Conservation (phyloP, 2,888 invertebrate species). For the Aleiodes alternator region DNA sequence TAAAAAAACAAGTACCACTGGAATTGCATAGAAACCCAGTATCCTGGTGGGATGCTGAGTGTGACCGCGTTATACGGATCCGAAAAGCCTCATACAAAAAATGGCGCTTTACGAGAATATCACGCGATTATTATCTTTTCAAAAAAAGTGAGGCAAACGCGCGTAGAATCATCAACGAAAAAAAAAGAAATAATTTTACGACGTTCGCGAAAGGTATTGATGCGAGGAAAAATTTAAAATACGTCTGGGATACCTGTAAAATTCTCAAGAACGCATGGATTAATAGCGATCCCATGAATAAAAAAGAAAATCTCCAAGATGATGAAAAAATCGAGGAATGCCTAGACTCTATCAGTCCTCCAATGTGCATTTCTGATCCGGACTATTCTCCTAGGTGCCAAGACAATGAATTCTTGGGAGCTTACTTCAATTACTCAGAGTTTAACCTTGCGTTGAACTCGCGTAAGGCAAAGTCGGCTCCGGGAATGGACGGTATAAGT, state of each 20-base stretch:
- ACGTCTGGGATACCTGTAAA: constrained; percentile 50
- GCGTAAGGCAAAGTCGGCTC: constrained; percentile 47
- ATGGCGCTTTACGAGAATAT: constrained; percentile 40
- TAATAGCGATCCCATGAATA: constrained; percentile 25
- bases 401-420: neutral
- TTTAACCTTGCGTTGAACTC: constrained; percentile 46
- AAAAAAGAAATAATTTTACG: constrained; percentile 7
- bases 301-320: neutral
- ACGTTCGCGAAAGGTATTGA: constrained; percentile 5
- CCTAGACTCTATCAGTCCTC: constrained; percentile 37
- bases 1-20: constrained; percentile 33
- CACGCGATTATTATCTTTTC: constrained; percentile 38
- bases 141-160: constrained; percentile 35
- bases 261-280: constrained; percentile 46
- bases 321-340: neutral
- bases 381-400: neutral
- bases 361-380: constrained; percentile 30
- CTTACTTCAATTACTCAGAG: constrained; percentile 45
- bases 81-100: constrained; percentile 22
- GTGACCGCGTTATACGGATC: constrained; percentile 45
- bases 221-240: constrained; percentile 3
- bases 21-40: too few relatives aligned
- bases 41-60: neutral
- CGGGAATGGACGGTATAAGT: constrained; percentile 52
- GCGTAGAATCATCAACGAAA: neutral